These are phyloP conservation scores for Seira ritae DNA, from an alignment of 2,888 invertebrate genomes.

Conservation along the genomic window DNA sequence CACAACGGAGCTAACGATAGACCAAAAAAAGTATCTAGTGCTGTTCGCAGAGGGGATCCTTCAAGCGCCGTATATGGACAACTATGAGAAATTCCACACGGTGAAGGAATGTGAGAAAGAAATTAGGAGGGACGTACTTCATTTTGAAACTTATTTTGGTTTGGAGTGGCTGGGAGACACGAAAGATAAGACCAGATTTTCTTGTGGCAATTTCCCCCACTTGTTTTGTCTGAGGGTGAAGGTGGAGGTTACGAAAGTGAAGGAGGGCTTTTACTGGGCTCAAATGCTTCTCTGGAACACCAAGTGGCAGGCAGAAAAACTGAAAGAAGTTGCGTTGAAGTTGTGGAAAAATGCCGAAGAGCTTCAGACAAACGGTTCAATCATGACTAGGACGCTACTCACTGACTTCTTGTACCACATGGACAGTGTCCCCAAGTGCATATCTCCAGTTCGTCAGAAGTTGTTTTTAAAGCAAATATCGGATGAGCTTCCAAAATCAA, in stretches of 20 bases:
- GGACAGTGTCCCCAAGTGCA: constrained; percentile 84
- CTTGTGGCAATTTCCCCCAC: constrained; percentile 84
- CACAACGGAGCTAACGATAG: constrained; percentile 47
- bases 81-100: constrained; percentile 22
- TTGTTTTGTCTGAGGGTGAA: constrained; percentile 80
- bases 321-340: constrained; percentile 86
- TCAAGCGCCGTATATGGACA: constrained; percentile 47
- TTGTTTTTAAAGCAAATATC: constrained; percentile 80
- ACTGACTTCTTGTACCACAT: constrained; percentile 80
- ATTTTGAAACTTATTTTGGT: constrained; percentile 81
- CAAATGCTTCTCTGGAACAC: constrained; percentile 85
- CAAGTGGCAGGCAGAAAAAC: constrained; percentile 84
- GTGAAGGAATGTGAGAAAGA: constrained; percentile 35
- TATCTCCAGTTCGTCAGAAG: constrained; percentile 85
- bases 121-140: constrained; percentile 85
- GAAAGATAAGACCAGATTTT: constrained; percentile 78
- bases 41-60: constrained; percentile 57
- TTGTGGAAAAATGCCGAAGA: constrained; percentile 87
- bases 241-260: constrained; percentile 87
- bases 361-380: constrained; percentile 84
- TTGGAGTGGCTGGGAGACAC: constrained; percentile 75
- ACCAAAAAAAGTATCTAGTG: constrained; percentile 62
- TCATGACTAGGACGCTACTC: constrained; percentile 81
- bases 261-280: constrained; percentile 85
- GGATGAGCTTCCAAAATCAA: constrained; percentile 39